Evolutionary conservation across 2,113 vertebrate species (phyloP).

Genomic region (Spheniscus mendiculus): DNA sequence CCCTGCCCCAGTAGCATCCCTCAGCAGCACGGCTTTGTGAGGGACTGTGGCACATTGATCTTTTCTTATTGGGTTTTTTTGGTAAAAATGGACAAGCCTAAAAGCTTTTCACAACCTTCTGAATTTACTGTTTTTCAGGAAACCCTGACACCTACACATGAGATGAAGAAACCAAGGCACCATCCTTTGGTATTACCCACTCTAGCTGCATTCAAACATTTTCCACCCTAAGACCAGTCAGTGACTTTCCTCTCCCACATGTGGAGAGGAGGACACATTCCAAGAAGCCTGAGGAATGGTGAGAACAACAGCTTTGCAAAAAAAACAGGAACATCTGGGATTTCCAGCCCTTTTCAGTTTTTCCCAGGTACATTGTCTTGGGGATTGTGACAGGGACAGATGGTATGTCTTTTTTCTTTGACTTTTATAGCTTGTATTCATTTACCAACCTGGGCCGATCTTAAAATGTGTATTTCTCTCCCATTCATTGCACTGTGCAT

Average conservation of each 20-base stretch:
- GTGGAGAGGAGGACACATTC: not conserved
- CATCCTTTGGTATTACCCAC: not conserved
- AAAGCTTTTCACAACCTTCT: not conserved
- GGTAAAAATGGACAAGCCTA: not conserved
- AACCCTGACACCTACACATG: not conserved
- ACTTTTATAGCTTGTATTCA: not conserved
- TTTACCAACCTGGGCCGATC: not conserved
- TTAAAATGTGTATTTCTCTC: not conserved
- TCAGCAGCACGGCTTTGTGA: rapidly evolving
- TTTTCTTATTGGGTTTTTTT: not conserved
- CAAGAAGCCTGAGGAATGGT: not conserved
- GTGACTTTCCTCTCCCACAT: not conserved
- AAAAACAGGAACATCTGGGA: not conserved
- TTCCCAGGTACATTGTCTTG: not conserved
- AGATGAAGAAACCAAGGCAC: not conserved
- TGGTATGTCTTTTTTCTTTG: not conserved
- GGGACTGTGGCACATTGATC: not conserved
- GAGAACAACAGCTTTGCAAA: not conserved
- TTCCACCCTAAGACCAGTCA: not conserved
- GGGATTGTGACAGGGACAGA: not conserved
- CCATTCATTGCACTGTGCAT: not conserved
- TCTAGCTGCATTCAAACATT: not conserved
- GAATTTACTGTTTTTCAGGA: not conserved
- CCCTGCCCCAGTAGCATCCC: not conserved
- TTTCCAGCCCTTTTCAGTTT: not conserved